These are phyloP conservation scores for Bradysia coprophila DNA, from an alignment of 1,140 invertebrate species.

Conservation along the genomic window DNA sequence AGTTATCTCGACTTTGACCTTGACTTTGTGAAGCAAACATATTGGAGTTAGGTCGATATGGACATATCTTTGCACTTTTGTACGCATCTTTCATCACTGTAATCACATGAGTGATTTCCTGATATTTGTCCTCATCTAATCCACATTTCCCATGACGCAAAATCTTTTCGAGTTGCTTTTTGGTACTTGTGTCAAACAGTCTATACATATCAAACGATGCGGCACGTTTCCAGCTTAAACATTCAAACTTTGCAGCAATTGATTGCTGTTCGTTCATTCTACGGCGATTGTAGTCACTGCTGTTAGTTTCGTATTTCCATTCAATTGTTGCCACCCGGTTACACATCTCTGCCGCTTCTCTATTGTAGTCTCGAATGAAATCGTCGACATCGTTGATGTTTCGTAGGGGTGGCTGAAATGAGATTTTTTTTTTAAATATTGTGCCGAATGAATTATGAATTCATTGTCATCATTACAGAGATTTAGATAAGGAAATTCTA, in stretches of 20 bases:
- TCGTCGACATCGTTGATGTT: constrained; percentile 47
- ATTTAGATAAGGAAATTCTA: too few species aligned
- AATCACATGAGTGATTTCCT: constrained; percentile 49
- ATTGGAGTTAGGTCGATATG: constrained; percentile 26
- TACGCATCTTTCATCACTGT: constrained; percentile 67
- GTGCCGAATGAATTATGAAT: too few species aligned
- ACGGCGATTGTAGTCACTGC: constrained; percentile 47
- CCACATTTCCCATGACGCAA: constrained; percentile 49
- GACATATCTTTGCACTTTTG: constrained; percentile 48
- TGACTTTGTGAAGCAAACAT: not conserved
- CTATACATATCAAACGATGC: constrained; percentile 42
- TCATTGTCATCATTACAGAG: too few species aligned
- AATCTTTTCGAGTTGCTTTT: constrained; percentile 51
- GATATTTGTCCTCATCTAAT: constrained; percentile 51
- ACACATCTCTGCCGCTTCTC: constrained; percentile 49
- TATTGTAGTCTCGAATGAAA: constrained; percentile 52
- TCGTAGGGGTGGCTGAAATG: too few species aligned
- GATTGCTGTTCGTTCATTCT: constrained; percentile 53
- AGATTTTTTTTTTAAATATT: too few species aligned
- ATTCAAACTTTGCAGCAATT: constrained; percentile 48
- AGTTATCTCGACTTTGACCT: too few species aligned
- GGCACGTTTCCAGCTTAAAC: constrained; percentile 51
- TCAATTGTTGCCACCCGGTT: constrained; percentile 45
- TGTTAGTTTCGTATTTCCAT: constrained; percentile 63
- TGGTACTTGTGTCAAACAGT: constrained; percentile 42